Base-by-base conservation (phyloP, 2,797 vertebrate species). In the Siniperca undulata region DNA sequence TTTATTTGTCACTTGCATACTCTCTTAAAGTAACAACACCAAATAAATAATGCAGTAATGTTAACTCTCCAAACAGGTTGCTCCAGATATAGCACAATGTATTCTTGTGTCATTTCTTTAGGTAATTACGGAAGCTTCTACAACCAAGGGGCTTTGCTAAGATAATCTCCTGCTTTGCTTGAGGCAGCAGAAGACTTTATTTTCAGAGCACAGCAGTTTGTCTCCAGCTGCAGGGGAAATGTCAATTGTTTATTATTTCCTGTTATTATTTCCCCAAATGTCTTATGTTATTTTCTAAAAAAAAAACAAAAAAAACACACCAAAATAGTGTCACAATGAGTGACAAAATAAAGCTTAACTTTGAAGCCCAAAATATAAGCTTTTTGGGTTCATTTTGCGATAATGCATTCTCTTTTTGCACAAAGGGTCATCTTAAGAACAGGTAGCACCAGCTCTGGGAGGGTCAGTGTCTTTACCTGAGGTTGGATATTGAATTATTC, bases 111-210 rank as follows among this genome's bases (percentile, higher is more conserved):
- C 81, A 71, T 85, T 75, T 84, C 67, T 84, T 81, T 78, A 72
- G 88, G 87, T 92, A 91, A 94, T 94, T 92, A 90, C 69, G 69
- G 84, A 86, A 88, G 88, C 83, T 81, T 81, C 89, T 88, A 62
- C 82, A 84, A 86, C 86, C 70, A 67, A 70, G 65, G 79, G 78
- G 89, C 89, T 92, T 92, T 92, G 86, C 88, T 83, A 30, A 89
- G 72, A 89, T 94, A 91, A 94, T 95, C 90, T 92, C 85, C 84
- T 91, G 72, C 86, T 89, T 92, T 83, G 87, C 92, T 91, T 58
- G 60, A 88, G 89, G 91, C 84, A 69, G 86, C 74, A 85, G 46
- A 84, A 81, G 77, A 85, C 84, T 89, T 86, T 86, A 92, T 92
- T 92, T 92, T 89, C 71, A 74, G 79, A 88, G 81, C 87, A 79